Base-by-base conservation (phyloP, 2,797 vertebrate species). In the Steatocranus sp. region DNA sequence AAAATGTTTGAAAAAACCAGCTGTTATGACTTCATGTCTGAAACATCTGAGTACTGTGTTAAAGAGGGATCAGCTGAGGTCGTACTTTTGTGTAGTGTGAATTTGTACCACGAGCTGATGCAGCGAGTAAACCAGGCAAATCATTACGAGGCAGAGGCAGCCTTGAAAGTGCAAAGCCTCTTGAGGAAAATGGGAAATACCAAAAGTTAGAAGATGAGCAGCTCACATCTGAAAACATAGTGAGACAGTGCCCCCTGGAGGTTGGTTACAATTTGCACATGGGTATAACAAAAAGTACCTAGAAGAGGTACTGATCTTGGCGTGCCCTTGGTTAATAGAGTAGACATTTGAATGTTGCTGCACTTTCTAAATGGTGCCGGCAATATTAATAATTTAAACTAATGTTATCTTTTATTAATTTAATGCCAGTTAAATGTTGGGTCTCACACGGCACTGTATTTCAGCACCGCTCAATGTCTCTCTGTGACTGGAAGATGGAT, bases 291-390 rank as follows among this genome's bases (percentile, higher is more conserved):
- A 7, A 17, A 68, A 25, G 23, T 46, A 48, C 41, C 41, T 0
- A 11, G 43, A 30, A 48, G 17, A 30, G 15, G 3, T 41, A 15
- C 63, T 41, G 63, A 68, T 41, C n/a, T 4, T 10, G 36, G 0
- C n/a, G 25, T 46, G 41, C 43, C 15, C 6, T 18, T 73, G 41
- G 15, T n/a, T 73, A 73, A 2, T 27, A 3, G 12, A 41, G 11
- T 17, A 66, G 15, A 70, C 0, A 0, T 7, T 30, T 46, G 41
- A 70, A 46, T 23, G 14, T 68, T 43, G 8, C 66, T 0, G 15
- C 10, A 4, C 15, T 70, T 46, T 25, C 38, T 11, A 41, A 17
- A 18, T 1, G 14, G 41, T 18, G 41, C 4, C 1, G 0, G 25
- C 27, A 30, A 30, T 73, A 30, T 27, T 73, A n/a, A 25, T 70